phyloP scores from a whole-genome alignment of 2,797 vertebrate species.

The Alexandromys oeconomus region DNA sequence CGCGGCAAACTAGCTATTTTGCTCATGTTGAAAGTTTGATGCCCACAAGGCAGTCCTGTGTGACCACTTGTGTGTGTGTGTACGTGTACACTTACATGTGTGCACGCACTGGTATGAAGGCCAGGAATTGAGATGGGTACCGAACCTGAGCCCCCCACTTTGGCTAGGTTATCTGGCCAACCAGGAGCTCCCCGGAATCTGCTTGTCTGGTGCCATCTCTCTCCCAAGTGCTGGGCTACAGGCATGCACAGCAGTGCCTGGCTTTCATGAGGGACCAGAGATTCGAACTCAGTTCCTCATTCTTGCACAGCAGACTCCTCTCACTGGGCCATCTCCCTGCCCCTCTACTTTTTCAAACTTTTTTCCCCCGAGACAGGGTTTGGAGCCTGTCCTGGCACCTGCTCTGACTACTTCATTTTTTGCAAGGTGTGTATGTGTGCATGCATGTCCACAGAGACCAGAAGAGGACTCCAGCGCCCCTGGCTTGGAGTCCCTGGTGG shows the following conservation, averaged over 20 bases:
- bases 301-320: background rate
- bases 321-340: background rate
- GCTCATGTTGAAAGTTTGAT: background rate
- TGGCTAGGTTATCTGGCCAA: background rate
- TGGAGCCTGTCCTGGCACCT: too few relatives aligned
- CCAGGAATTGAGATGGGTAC: background rate
- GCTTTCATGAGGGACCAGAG: background rate
- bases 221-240: background rate
- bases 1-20: fast-evolving
- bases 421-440: background rate
- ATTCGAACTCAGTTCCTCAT: background rate
- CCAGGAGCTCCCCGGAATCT: background rate
- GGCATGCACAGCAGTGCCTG: background rate
- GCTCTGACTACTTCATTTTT: too few relatives aligned
- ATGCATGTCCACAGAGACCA: too few relatives aligned
- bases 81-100: too few relatives aligned
- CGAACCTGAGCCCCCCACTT: background rate
- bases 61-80: too few relatives aligned
- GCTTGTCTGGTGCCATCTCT: background rate
- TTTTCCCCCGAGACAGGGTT: too few relatives aligned
- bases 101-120: background rate
- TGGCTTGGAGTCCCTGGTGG: background rate
- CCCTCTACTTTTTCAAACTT: background rate
- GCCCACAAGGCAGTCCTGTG: background rate
- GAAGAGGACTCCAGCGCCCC: background rate